A percentile compares a stretch with the other conserved stretches of the same genome.
Evolutionary conservation across 2,113 vertebrate species (phyloP).

Genomic region (Orycteropus afer): DNA sequence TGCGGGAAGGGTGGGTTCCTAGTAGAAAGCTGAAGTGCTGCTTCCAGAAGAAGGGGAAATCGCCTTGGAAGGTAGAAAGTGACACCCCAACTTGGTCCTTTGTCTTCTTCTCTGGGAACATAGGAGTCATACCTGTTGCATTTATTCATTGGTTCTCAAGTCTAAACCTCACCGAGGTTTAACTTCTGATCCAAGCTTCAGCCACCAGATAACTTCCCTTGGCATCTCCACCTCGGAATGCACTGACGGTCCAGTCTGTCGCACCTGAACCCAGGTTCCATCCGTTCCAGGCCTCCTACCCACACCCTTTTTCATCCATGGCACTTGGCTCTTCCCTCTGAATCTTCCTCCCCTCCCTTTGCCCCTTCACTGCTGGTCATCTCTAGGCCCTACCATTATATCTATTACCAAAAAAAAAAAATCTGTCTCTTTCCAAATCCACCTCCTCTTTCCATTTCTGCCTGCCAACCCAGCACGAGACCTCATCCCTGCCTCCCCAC

Average conservation of each 20-base stretch:
- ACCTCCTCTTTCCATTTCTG: not conserved
- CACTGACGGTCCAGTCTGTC: no score
- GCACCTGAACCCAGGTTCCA: no score
- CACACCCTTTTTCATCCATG: not conserved
- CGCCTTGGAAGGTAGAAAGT: not conserved
- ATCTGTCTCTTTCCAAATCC: not conserved
- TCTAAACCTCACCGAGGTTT: not conserved
- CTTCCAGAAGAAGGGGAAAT: not conserved
- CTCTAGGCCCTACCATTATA: not conserved
- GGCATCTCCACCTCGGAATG: not conserved
- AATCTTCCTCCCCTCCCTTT: not conserved
- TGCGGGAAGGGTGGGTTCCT: not conserved
- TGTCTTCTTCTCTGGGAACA: not conserved
- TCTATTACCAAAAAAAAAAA: not conserved
- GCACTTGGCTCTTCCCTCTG: not conserved
- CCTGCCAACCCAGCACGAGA: fast-evolving
- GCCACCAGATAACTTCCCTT: not conserved
- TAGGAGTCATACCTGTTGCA: not conserved
- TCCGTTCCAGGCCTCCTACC: not conserved
- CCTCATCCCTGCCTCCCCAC: fast-evolving
- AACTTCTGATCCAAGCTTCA: not conserved
- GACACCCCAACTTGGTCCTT: not conserved
- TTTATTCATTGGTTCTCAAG: not conserved
- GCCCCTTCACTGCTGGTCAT: not conserved
- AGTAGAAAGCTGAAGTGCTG: fast-evolving